These are phyloP conservation scores for Plecturocebus donacophilus DNA, from an alignment of 2,113 vertebrate genomes.

Conservation along the genomic window DNA sequence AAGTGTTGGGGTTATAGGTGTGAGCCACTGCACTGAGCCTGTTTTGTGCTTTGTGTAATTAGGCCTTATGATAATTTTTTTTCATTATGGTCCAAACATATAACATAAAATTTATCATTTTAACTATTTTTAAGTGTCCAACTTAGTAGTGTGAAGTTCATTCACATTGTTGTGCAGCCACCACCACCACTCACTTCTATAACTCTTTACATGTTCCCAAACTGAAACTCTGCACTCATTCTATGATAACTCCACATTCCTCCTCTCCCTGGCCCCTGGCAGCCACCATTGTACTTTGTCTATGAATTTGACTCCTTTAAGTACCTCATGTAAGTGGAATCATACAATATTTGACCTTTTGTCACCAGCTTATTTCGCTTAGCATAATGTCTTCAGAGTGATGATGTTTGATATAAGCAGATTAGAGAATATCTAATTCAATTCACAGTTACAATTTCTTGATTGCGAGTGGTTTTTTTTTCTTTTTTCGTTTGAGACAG, in stretches of 20 bases:
- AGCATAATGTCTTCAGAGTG: background rate
- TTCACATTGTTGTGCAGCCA: background rate
- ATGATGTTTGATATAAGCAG: background rate
- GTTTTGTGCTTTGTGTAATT: background rate
- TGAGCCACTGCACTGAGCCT: too few relatives aligned
- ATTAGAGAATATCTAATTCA: background rate
- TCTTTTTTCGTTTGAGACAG: too few relatives aligned
- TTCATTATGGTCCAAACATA: background rate
- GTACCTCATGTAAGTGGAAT: background rate
- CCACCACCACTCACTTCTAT: background rate
- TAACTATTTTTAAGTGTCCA: background rate
- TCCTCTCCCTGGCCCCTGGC: background rate
- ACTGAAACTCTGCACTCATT: background rate
- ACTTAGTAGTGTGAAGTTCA: background rate
- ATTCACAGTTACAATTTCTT: background rate
- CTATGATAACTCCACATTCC: background rate
- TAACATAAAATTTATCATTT: background rate
- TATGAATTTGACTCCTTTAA: background rate
- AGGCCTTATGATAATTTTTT: background rate
- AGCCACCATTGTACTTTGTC: background rate
- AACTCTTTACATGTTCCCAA: background rate
- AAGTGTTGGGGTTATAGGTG: too few relatives aligned
- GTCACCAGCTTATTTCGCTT: background rate
- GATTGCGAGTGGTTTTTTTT: background rate
- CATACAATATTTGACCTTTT: background rate